Percentiles rank a stretch among this genome's conserved stretches.
phyloP scores from a whole-genome alignment of 2,888 invertebrate species.

The Eilema caniola region DNA sequence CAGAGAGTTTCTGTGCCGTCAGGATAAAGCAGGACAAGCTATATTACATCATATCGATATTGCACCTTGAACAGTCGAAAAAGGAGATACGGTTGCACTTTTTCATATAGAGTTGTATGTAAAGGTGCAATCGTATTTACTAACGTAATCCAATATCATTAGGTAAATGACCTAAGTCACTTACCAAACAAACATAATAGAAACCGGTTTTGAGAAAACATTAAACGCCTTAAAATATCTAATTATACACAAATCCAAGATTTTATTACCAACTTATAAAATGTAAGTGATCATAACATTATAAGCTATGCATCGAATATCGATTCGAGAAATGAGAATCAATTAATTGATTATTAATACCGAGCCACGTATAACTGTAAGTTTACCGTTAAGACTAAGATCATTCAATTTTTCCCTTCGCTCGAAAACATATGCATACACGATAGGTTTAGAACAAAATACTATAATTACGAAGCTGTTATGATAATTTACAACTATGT shows the following conservation, averaged over 20 bases:
- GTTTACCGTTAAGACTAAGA: not conserved
- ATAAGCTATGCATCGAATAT: not conserved
- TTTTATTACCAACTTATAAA: not conserved
- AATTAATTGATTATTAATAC: not conserved
- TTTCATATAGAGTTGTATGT: no score
- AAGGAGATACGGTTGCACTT: no score
- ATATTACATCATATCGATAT: no score
- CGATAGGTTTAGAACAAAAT: not conserved
- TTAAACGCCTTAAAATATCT: not conserved
- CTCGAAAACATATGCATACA: not conserved
- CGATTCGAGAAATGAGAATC: not conserved
- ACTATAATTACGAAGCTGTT: slow-evolving; percentile 6
- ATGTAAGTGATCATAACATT: not conserved
- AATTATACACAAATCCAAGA: not conserved
- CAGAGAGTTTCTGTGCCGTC: no score
- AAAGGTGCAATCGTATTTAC: no score
- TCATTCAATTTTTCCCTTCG: not conserved
- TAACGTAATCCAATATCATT: not conserved
- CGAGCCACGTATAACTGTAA: not conserved
- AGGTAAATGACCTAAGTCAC: slow-evolving; percentile 1
- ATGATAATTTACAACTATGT: not conserved
- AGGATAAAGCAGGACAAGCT: no score
- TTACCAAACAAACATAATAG: not conserved
- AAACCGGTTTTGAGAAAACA: not conserved
- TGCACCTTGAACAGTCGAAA: no score